phyloP scores from a whole-genome alignment of 2,888 invertebrate species.

The Eledona agricola region DNA sequence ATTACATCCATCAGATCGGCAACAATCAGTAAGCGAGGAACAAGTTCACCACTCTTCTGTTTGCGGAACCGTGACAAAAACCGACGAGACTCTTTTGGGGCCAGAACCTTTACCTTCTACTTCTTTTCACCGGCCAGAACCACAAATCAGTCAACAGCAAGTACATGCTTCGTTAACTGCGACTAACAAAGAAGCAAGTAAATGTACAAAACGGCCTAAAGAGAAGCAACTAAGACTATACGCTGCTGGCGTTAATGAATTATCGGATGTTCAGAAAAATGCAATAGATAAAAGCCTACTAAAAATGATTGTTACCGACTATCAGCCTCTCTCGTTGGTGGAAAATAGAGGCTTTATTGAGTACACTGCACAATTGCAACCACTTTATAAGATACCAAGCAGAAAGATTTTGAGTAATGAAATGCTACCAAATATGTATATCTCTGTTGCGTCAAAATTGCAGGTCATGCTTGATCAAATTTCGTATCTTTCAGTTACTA shows the following conservation, averaged over 20 bases:
- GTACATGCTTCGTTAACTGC: too few species aligned
- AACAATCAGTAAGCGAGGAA: neutral
- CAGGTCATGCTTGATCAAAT: conserved; percentile 38
- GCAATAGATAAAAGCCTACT: conserved; percentile 35
- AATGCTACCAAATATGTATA: conserved; percentile 38
- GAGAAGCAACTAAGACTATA: conserved; percentile 10
- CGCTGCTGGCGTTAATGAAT: conserved; percentile 3
- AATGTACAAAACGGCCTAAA: conserved; percentile 4
- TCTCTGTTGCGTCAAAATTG: conserved; percentile 29
- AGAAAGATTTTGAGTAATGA: conserved; percentile 38
- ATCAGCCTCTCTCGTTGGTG: conserved; percentile 46
- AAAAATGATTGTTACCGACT: conserved; percentile 42
- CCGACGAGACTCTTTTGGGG: too few species aligned
- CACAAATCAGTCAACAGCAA: too few species aligned
- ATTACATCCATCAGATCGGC: neutral
- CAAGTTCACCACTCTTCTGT: neutral
- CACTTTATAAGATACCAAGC: conserved; percentile 40
- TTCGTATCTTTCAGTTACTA: conserved; percentile 42
- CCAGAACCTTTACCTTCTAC: neutral
- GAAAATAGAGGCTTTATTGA: conserved; percentile 47
- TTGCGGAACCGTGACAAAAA: too few species aligned
- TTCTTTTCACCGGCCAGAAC: neutral
- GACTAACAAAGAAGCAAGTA: too few species aligned
- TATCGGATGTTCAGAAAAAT: conserved; percentile 1
- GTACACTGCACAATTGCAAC: conserved; percentile 40